Percentiles rank a stretch among this genome's conserved stretches.
Conservation (phyloP, 2,113 vertebrate genomes). For the Hippocampus zosterae region DNA sequence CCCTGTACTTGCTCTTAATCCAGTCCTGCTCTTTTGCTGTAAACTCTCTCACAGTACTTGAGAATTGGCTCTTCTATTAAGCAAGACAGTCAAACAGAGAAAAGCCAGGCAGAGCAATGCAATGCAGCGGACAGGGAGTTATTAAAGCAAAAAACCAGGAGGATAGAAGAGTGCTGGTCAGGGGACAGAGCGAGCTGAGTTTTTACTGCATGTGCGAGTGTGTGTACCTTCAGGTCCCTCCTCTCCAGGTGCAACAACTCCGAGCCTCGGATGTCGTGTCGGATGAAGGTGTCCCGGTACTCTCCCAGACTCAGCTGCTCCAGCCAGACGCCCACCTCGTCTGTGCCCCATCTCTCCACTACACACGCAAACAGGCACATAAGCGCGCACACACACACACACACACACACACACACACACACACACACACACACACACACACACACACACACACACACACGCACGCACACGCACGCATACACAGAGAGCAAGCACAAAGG, state of each 20-base stretch:
- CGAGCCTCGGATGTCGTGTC: slow-evolving; percentile 97
- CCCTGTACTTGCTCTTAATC: neutral
- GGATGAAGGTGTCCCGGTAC: slow-evolving; percentile 97
- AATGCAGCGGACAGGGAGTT: slow-evolving; percentile 45
- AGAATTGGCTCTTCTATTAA: neutral
- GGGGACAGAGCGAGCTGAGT: slow-evolving; percentile 44
- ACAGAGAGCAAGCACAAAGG: slow-evolving; percentile 46
- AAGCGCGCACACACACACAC: slow-evolving; percentile 67
- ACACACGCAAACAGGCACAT: slow-evolving; percentile 85
- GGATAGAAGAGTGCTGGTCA: slow-evolving; percentile 59
- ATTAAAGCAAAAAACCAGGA: slow-evolving; percentile 46
- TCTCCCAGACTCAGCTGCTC: slow-evolving; percentile 99
- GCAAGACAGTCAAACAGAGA: slow-evolving; percentile 20
- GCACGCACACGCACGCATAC: no score
- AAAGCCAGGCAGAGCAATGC: slow-evolving; percentile 74
- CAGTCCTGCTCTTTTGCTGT: neutral
- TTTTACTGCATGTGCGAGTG: slow-evolving; percentile 25
- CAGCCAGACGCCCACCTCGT: slow-evolving; percentile 99
- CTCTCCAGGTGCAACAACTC: slow-evolving; percentile 99
- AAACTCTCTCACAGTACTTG: neutral
- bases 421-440: neutral
- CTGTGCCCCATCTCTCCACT: slow-evolving; percentile 99
- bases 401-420: slow-evolving; percentile 56
- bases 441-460: no score
- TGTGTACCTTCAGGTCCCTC: slow-evolving; percentile 97